Conservation (phyloP, 2,797 vertebrate species). For the Coregonus sp. region DNA sequence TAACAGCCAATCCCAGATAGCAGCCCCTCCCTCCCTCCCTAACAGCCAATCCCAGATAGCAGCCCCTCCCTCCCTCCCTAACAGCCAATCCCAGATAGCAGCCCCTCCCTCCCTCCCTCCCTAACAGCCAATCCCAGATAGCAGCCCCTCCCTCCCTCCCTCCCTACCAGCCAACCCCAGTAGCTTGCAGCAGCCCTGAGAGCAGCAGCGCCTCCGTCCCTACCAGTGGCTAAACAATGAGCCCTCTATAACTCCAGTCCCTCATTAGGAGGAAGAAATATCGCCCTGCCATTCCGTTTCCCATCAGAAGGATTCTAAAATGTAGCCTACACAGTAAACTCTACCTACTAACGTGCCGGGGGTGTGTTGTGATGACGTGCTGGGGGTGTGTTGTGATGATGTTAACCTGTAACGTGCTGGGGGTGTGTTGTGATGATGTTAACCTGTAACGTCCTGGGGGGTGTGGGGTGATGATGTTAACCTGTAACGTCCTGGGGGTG, state of each 20-base stretch:
- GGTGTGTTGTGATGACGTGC: neutral
- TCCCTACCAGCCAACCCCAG: constrained; percentile 28
- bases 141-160: constrained; percentile 29
- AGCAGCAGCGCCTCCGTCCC: no score
- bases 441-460: no score
- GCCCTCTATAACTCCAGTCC: constrained; percentile 52
- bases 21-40: no score
- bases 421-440: neutral
- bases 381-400: neutral
- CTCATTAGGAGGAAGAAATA: constrained; percentile 18
- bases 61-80: constrained; percentile 24
- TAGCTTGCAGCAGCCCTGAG: constrained; percentile 30
- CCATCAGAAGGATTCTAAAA: neutral
- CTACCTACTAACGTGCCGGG: neutral
- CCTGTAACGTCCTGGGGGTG: no score
- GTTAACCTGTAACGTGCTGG: neutral
- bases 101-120: no score
- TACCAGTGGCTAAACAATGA: constrained; percentile 52
- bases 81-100: constrained; percentile 32
- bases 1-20: constrained; percentile 35
- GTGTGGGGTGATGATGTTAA: no score
- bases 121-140: neutral
- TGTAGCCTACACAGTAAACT: neutral
- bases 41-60: constrained; percentile 4
- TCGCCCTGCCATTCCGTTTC: constrained; percentile 13